Conservation (phyloP, 2,888 invertebrate genomes). For the Parasteatoda lunata region DNA sequence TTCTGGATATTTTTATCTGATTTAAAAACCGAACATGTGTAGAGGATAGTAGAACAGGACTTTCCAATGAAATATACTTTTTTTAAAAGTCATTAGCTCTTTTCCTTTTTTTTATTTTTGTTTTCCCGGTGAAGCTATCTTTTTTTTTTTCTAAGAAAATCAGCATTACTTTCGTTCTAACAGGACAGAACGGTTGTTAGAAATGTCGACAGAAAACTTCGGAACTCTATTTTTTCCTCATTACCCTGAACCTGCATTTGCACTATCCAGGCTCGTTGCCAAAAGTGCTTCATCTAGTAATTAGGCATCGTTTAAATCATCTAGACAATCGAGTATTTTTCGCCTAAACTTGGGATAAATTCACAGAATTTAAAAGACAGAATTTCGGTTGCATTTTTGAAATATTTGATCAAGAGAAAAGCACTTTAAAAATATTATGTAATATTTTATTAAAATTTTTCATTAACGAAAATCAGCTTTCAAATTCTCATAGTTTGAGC, state of each 20-base stretch:
- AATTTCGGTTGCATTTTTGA: too few relatives aligned
- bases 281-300: neutral
- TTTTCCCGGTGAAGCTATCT: neutral
- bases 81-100: slow-evolving; percentile 40
- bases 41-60: neutral
- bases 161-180: slow-evolving; percentile 28
- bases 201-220: slow-evolving; percentile 14
- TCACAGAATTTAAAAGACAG: too few relatives aligned
- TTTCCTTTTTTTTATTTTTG: slow-evolving; percentile 8
- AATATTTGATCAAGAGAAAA: too few relatives aligned
- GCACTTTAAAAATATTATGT: too few relatives aligned
- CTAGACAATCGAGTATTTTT: too few relatives aligned
- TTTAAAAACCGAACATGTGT: slow-evolving; percentile 14
- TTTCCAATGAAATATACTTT: slow-evolving; percentile 45
- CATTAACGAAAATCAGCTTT: too few relatives aligned
- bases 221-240: slow-evolving; percentile 12
- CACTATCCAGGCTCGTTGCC: slow-evolving; percentile 31
- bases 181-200: slow-evolving; percentile 18
- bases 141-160: slow-evolving; percentile 8
- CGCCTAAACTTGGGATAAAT: too few relatives aligned
- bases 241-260: slow-evolving; percentile 4
- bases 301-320: neutral
- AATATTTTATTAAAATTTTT: too few relatives aligned
- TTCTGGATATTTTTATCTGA: slow-evolving; percentile 45
- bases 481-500: too few relatives aligned